Evolutionary conservation across 2,888 invertebrate species (phyloP).

Genomic region (Cosmorhoe ocellata): DNA sequence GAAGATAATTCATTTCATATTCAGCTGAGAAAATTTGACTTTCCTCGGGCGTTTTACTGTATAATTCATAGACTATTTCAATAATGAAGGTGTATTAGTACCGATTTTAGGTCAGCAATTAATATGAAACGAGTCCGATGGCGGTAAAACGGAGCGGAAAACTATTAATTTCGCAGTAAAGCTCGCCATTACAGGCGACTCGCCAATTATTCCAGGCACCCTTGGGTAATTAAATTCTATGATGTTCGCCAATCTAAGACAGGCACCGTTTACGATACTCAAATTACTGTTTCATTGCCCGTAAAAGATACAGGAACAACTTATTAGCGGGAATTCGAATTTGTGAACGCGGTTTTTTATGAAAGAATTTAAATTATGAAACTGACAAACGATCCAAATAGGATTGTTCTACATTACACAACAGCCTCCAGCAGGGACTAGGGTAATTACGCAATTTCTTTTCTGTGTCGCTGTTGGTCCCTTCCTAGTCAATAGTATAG

Average conservation of each 20-base stretch:
- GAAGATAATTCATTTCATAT: too few relatives aligned
- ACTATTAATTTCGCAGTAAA: constrained; percentile 79
- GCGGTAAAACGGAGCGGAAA: constrained; percentile 61
- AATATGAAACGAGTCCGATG: constrained; percentile 59
- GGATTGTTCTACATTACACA: too few relatives aligned
- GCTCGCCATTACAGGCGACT: constrained; percentile 68
- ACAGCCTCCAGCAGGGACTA: too few relatives aligned
- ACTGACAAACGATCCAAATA: background rate
- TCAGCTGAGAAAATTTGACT: constrained; percentile 12
- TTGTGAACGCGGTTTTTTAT: constrained; percentile 25
- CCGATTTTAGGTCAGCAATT: constrained; percentile 64
- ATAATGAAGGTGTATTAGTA: constrained; percentile 52
- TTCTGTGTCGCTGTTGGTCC: too few relatives aligned
- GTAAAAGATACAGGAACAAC: constrained; percentile 62
- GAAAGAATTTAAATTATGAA: constrained; percentile 28
- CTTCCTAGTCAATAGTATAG: too few relatives aligned
- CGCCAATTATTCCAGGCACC: constrained; percentile 76
- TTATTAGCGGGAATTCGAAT: constrained; percentile 47
- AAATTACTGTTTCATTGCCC: constrained; percentile 73
- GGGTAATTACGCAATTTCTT: too few relatives aligned
- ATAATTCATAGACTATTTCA: constrained; percentile 42
- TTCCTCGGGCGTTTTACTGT: constrained; percentile 24
- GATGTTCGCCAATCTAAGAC: constrained; percentile 76
- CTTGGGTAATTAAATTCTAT: constrained; percentile 76
- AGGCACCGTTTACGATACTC: constrained; percentile 74